Base-by-base conservation (phyloP, 2,113 vertebrate species). In the Melanostigma gelatinosum region DNA sequence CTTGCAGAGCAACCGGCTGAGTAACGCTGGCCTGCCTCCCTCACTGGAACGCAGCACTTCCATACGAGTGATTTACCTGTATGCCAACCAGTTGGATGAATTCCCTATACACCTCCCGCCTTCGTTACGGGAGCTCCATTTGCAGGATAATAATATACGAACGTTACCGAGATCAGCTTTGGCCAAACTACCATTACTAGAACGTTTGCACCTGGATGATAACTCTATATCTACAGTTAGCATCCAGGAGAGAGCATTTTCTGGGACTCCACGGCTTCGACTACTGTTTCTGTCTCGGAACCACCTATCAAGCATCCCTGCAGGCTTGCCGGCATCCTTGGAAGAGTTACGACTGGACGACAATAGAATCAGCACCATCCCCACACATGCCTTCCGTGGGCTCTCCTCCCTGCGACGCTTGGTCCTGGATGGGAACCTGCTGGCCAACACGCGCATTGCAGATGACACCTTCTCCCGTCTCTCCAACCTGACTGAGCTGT, bases 71-170 rank as follows among this genome's bases (percentile, higher is more conserved):
- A 96, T 98, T 85, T 98, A 99, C 86, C 95, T 99, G 36, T 99
- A 98, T 2, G 97, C 96, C 81, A 99, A 99, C 12, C 95, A 96
- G 7, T 75, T 99, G 90, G 98, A 99, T 32, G 96, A 96, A 36
- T 95, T 99, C 18, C 98, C 97, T 0, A 84, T 95, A 9, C 95
- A 97, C 82, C 94, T 99, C 8, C 97, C 97, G 0, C 96, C 95
- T 0, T 97, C 97, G 0, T 87, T 99, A 85, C 93, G 95, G 3
- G 98, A 99, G 93, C 96, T 99, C 0, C 97, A 99, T 84, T 95
- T 99, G 1, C 98, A 99, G 90, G 97, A 99, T 92, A 99, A 99
- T 90, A 98, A 98, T 32, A 97, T 98, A 72, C 96, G 97, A 13
- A 94, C 96, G 18, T 85, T 99, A 3, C 95, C 97, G 22, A 92